Percentiles rank a stretch among this genome's conserved stretches.
Conservation (phyloP, 2,888 invertebrate genomes). For the Saturnia pavonia region DNA sequence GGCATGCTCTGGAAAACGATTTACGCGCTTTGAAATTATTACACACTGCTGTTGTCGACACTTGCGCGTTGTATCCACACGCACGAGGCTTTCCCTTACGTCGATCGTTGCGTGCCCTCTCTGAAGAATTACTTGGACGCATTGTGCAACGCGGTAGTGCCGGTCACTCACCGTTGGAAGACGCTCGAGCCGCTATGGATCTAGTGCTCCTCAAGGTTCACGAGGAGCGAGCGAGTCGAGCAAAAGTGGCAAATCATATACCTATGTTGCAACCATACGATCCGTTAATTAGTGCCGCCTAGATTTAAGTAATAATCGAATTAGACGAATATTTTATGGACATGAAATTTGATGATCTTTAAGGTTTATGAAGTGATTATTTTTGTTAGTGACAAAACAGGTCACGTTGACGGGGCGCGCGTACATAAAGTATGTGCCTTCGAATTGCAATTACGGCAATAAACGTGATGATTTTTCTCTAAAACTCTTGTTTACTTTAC, state of each 20-base stretch:
- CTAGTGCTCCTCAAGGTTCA: conserved; percentile 90
- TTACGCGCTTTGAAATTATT: conserved; percentile 91
- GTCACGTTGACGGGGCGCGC: conserved; percentile 80
- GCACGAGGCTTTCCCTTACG: conserved; percentile 91
- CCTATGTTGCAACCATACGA: conserved; percentile 71
- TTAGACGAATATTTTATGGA: conserved; percentile 61
- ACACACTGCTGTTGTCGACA: conserved; percentile 93
- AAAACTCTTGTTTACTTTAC: conserved; percentile 48
- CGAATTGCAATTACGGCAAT: conserved; percentile 77
- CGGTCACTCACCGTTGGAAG: conserved; percentile 96
- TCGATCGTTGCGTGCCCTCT: conserved; percentile 90
- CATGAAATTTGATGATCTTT: conserved; percentile 51
- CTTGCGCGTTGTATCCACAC: conserved; percentile 94
- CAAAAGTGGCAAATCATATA: conserved; percentile 49
- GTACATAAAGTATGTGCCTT: conserved; percentile 77
- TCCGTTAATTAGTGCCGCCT: conserved; percentile 73
- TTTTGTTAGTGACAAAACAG: conserved; percentile 56
- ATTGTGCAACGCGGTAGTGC: conserved; percentile 88
- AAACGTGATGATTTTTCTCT: conserved; percentile 77
- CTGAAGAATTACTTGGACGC: conserved; percentile 86
- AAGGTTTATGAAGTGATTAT: conserved; percentile 53
- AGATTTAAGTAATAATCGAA: conserved; percentile 51
- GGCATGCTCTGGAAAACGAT: conserved; percentile 98
- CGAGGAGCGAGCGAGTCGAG: conserved; percentile 55
- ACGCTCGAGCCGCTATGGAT: conserved; percentile 94